Base-by-base conservation (phyloP, 2,888 invertebrate genomes). In the Sisyra terminalis region DNA sequence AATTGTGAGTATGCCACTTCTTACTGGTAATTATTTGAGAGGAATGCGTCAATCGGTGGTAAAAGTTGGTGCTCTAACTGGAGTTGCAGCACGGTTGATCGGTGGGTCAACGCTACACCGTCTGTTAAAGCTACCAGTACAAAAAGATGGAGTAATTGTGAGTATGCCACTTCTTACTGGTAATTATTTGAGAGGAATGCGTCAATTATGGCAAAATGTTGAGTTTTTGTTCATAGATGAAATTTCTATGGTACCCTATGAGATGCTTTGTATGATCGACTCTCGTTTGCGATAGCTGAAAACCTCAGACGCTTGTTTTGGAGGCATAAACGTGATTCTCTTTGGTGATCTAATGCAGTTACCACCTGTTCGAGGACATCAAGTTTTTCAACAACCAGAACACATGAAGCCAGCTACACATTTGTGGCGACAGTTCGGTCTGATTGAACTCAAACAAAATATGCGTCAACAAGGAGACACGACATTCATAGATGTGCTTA, bases 71-170 rank as follows among this genome's bases (percentile, higher is more conserved):
- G 50, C 54, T 29, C 45, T 52, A 2, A 55, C 53, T 29, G 55
- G 53, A 9, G 56, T 56, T 35, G 55, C 55, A 44, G 54, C 55
- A 4, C 39, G 50, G 10, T 46, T 53, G 32, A 45, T 53, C 2
- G 41, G 40, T 43, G 51, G 48, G 35, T 48, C 17, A 51, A 24
- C 24, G 3, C 5, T 7, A 24, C 24, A 24, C 24, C 3, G 24
- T 7, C 36, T 48, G 29, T 51, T 51, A 38, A 47, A 31, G 9
- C 42, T 53, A 1, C 50, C 50, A 0, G 53, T 56, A 45, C 51
- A 53, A 4, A 51, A 56, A 43, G 53, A 53, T 43, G 46, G 51
- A 9, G 45, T 29, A 31, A 41, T 50, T 2, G 41, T 44, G 4
- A 29, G 39, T 30, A 49, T 52, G 50, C 44, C 24, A 43, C 45